Evolutionary conservation across 2,797 vertebrate genomes (phyloP).

Genomic region (Scomberomorus guttatus): DNA sequence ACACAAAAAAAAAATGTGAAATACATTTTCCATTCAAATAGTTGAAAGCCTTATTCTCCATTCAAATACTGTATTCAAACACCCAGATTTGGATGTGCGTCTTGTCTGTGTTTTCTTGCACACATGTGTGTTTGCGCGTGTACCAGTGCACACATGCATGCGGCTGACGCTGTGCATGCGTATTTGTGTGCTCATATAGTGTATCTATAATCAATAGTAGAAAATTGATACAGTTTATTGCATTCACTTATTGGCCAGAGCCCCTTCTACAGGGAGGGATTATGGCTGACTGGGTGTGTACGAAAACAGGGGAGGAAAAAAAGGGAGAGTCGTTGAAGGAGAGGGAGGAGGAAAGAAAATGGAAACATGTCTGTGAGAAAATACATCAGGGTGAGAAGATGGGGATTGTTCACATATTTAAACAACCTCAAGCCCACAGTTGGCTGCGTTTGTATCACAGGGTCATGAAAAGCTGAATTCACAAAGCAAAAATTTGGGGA

Average conservation of each 20-base stretch:
- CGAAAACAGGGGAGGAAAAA: constrained; percentile 65
- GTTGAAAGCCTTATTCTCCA: constrained; percentile 20
- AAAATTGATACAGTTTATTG: constrained; percentile 80
- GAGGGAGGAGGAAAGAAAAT: constrained; percentile 75
- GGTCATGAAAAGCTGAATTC: constrained; percentile 60
- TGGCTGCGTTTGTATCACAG: constrained; percentile 55
- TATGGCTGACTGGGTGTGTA: constrained; percentile 83
- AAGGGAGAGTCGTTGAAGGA: constrained; percentile 71
- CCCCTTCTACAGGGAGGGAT: constrained; percentile 76
- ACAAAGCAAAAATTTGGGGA: constrained; percentile 45
- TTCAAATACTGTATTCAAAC: constrained; percentile 64
- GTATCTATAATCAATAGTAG: constrained; percentile 78
- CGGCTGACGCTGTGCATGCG: constrained; percentile 35
- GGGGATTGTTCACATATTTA: constrained; percentile 46
- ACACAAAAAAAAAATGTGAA: neutral
- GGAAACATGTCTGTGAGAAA: constrained; percentile 74
- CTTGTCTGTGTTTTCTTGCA: constrained; percentile 41
- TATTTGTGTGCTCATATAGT: constrained; percentile 56
- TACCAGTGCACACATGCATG: constrained; percentile 40
- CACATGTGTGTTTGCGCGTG: constrained; percentile 41
- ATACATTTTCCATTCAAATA: constrained; percentile 32
- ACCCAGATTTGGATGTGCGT: constrained; percentile 41
- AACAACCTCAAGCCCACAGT: constrained; percentile 34
- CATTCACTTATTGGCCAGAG: constrained; percentile 78
- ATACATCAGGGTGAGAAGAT: constrained; percentile 59